These are phyloP conservation scores for Venturia canescens DNA, from an alignment of 1,140 invertebrate genomes.

Conservation along the genomic window DNA sequence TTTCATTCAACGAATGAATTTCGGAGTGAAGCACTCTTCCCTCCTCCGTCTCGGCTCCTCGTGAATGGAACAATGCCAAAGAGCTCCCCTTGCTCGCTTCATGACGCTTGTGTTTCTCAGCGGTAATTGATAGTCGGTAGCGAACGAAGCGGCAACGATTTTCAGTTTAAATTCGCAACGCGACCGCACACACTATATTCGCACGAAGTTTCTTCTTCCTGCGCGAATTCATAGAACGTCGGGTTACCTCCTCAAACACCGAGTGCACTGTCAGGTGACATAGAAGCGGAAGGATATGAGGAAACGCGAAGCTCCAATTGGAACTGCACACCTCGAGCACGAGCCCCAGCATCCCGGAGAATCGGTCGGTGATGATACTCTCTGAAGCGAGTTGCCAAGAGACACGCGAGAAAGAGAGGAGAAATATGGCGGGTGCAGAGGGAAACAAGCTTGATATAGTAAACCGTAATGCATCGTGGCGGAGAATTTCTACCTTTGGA, in stretches of 20 bases:
- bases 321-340: not conserved
- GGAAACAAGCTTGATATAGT: not conserved
- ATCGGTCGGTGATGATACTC: conserved; percentile 33
- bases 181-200: no score
- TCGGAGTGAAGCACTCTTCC: no score
- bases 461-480: not conserved
- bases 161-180: conserved; percentile 32
- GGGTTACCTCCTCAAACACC: conserved; percentile 2
- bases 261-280: not conserved
- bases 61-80: no score
- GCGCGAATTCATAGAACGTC: not conserved
- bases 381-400: not conserved
- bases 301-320: not conserved
- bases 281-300: not conserved
- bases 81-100: no score
- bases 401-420: conserved; percentile 27
- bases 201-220: conserved; percentile 20
- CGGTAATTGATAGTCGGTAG: conserved; percentile 30
- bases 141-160: conserved; percentile 37
- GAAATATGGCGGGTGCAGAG: not conserved
- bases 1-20: no score
- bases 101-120: no score
- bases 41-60: no score
- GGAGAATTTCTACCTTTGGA: not conserved
- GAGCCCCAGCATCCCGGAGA: not conserved